Conservation (phyloP, 2,888 invertebrate genomes). For the Brassicogethes aeneus region DNA sequence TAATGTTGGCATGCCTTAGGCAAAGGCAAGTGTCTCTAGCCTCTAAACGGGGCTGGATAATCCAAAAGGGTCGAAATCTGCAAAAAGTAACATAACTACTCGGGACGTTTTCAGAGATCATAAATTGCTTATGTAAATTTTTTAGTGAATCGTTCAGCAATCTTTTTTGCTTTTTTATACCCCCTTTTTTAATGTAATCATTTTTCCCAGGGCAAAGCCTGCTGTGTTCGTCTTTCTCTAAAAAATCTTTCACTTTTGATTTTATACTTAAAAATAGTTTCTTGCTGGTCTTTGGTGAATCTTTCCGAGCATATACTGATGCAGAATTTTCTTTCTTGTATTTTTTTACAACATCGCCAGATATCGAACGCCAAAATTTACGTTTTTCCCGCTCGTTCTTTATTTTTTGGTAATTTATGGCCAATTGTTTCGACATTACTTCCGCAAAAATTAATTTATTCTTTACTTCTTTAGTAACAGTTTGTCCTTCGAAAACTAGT, state of each 20-base stretch:
- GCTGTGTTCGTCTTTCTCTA: neutral
- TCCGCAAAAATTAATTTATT: neutral
- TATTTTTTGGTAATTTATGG: neutral
- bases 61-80: too few relatives aligned
- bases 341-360: neutral
- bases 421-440: constrained; percentile 1
- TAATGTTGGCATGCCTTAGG: neutral
- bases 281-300: neutral
- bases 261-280: neutral
- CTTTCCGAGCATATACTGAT: neutral
- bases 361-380: neutral
- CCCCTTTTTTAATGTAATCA: too few relatives aligned
- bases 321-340: constrained; percentile 1
- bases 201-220: too few relatives aligned
- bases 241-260: neutral
- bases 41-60: neutral
- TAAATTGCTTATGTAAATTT: neutral
- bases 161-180: neutral
- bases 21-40: neutral
- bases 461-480: neutral
- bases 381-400: constrained; percentile 1
- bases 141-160: constrained; percentile 1
- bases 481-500: neutral
- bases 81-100: neutral
- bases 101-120: constrained; percentile 1